Base-by-base conservation (phyloP, 1,140 invertebrate species). In the Drosophila lacteicornis region DNA sequence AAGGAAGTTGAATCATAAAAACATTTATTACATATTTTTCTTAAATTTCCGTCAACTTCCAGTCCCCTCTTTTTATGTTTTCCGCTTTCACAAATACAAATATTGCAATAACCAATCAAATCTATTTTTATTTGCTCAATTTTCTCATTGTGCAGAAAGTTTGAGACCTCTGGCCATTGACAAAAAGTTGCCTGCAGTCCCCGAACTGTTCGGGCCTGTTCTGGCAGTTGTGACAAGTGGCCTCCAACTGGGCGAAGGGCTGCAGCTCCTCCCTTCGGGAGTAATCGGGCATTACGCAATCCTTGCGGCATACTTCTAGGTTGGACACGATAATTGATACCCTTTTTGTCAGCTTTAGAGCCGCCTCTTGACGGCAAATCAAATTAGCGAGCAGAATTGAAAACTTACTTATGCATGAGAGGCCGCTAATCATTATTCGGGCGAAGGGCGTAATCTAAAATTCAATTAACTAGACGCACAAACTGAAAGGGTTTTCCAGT, bases 391-490 rank as follows among this genome's bases (percentile, higher is more conserved):
- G 63, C 83, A 43, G 88, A 91, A 90, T 90, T 85, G 86, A 90
- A 90, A 91, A 63, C 76, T 90, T 88, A 91, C 73, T 90, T 91
- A 90, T 90, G 80, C 85, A 90, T 90, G 86, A 86, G 86, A 22
- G 60, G 49, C 51, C 77, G 83, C 81, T 90, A 85, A 90, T 79
- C 73, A 80, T 82, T 79, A 74, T 79, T 86, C 56, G 50, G 71
- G 78, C 71, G 78, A 0, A 36, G 68, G 69, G 79, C 70, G 71
- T 85, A 69, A 90, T 90, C 90, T 82, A 90, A 90, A 90, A 90
- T 90, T 90, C 86, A 90, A 90, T 90, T 90, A 91, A 80, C 75
- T 78, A 78, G 67, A 69, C 79, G 75, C 79, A 57, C 43, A 60
- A 59, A 30, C 60, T 36, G 60, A 62, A 60, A 25, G 51, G 46